Evolutionary conservation across 2,797 vertebrate species (phyloP).

Genomic region (Mallotus villosus): DNA sequence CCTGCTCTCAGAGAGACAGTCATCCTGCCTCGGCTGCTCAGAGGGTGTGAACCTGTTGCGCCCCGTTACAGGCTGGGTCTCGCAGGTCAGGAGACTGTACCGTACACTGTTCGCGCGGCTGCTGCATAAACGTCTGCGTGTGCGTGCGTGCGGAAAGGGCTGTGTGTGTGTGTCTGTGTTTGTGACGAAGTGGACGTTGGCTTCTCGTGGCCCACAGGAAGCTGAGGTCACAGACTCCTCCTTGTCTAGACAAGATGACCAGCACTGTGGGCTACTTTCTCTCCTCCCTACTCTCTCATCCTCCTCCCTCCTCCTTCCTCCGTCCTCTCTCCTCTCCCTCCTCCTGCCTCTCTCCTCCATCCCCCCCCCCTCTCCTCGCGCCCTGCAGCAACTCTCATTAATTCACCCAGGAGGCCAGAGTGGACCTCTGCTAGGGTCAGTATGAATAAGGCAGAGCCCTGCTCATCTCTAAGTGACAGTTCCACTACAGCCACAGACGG

Average conservation of each 20-base stretch:
- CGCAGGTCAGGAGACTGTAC: slow-evolving; percentile 27
- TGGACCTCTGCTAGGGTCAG: slow-evolving; percentile 30
- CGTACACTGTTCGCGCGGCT: slow-evolving; percentile 29
- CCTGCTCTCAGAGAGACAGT: too few relatives aligned
- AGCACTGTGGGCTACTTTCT: slow-evolving; percentile 15
- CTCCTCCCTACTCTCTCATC: too few relatives aligned
- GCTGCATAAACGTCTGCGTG: slow-evolving; percentile 38
- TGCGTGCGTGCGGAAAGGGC: neutral
- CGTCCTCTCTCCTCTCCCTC: slow-evolving; percentile 1
- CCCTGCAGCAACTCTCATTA: slow-evolving; percentile 29
- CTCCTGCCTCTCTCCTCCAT: neutral
- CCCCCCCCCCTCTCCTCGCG: slow-evolving; percentile 25
- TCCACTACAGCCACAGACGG: slow-evolving; percentile 61
- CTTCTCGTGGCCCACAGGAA: slow-evolving; percentile 61
- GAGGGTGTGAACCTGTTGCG: neutral
- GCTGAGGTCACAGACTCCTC: slow-evolving; percentile 65
- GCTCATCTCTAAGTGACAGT: slow-evolving; percentile 63
- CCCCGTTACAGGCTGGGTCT: slow-evolving; percentile 49
- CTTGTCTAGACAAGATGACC: slow-evolving; percentile 72
- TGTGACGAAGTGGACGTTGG: slow-evolving; percentile 32
- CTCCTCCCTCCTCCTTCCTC: too few relatives aligned
- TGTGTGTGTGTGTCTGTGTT: slow-evolving; percentile 15
- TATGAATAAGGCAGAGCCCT: slow-evolving; percentile 28
- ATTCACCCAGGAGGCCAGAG: slow-evolving; percentile 23
- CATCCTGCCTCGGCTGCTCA: too few relatives aligned